phyloP scores from a whole-genome alignment of 2,888 invertebrate genomes.

The Pristionchus maxplancki region DNA sequence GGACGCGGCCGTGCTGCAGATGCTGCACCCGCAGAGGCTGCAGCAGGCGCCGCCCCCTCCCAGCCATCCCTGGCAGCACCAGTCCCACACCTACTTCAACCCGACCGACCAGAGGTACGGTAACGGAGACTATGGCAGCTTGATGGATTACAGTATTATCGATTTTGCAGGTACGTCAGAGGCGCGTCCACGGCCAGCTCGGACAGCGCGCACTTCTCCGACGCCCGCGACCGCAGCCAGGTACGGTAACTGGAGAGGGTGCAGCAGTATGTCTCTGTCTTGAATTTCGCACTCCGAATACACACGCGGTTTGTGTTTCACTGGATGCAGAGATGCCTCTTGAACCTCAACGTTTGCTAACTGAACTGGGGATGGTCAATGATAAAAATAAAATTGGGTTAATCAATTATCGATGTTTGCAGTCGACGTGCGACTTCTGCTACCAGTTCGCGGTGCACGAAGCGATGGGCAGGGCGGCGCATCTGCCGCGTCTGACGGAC shows the following conservation, averaged over 20 bases:
- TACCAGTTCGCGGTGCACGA: conserved; percentile 32
- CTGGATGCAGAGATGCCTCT: too few species aligned
- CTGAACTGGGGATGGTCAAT: too few species aligned
- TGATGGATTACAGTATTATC: neutral
- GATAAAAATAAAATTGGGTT: too few species aligned
- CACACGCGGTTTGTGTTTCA: too few species aligned
- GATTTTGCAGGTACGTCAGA: neutral
- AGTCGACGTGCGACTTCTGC: conserved; percentile 38
- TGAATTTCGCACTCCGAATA: too few species aligned
- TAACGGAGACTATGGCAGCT: neutral
- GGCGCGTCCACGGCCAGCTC: neutral
- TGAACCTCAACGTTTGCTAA: too few species aligned
- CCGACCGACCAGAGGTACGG: neutral
- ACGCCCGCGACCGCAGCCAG: neutral
- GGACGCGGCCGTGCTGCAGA: conserved; percentile 29
- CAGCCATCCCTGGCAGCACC: neutral
- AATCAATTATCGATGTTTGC: too few species aligned
- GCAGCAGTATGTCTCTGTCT: too few species aligned
- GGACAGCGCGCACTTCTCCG: conserved; percentile 25
- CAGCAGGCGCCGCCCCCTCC: neutral
- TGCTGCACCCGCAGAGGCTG: neutral
- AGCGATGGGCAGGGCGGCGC: neutral
- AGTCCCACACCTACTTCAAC: neutral
- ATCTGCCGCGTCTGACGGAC: conserved; percentile 7
- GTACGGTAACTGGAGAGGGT: neutral